Conservation (phyloP, 1,140 invertebrate species). For the Leptinotarsa texana region DNA sequence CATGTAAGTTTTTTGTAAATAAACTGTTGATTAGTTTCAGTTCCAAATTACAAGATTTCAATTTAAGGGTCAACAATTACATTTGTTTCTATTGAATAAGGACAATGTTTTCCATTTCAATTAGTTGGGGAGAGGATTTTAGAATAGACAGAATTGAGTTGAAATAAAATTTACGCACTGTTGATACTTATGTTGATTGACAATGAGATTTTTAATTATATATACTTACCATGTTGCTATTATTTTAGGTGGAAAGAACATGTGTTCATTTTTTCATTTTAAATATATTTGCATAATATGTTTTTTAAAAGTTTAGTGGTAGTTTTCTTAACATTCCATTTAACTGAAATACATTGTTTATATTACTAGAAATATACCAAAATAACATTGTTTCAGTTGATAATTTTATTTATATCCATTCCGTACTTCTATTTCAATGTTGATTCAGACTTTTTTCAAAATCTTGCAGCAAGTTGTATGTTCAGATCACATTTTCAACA, state of each 20-base stretch:
- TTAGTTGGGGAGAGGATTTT: background rate
- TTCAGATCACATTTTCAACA: too few species aligned
- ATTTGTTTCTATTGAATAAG: background rate
- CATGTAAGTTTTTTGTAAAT: too few species aligned
- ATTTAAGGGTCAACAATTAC: too few species aligned
- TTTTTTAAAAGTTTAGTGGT: background rate
- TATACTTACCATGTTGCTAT: slow-evolving; percentile 13
- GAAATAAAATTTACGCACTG: slow-evolving; percentile 27
- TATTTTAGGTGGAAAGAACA: slow-evolving; percentile 8
- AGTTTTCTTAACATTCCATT: slow-evolving; percentile 11
- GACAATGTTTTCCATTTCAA: background rate
- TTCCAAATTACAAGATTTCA: too few species aligned
- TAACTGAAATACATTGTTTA: slow-evolving; percentile 3
- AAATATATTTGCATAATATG: background rate
- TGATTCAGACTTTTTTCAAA: too few species aligned
- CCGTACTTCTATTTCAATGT: too few species aligned
- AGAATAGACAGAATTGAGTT: background rate
- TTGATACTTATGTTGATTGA: slow-evolving; percentile 27
- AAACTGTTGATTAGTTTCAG: too few species aligned
- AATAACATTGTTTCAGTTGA: background rate
- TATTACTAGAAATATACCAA: background rate
- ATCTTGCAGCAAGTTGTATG: too few species aligned
- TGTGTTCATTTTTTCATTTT: slow-evolving; percentile 5
- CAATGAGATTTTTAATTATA: slow-evolving; percentile 16
- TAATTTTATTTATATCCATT: too few species aligned